Conservation (phyloP, 1,140 invertebrate species). For the Himalopsyche phryganea region DNA sequence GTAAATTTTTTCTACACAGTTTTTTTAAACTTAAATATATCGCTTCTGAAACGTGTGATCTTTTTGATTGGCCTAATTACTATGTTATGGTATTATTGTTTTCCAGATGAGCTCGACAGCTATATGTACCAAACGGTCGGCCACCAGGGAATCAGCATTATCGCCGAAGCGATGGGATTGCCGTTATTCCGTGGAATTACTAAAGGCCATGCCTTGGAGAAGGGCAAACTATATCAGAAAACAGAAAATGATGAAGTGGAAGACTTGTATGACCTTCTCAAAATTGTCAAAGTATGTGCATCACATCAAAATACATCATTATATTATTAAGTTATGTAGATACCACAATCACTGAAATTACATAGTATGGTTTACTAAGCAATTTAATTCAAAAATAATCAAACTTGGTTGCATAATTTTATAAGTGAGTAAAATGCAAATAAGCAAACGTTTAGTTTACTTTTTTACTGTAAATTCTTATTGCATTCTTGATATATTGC, state of each 20-base stretch:
- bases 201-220: constrained; percentile 72
- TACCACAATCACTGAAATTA: neutral
- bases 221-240: constrained; percentile 79
- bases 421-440: too few relatives aligned
- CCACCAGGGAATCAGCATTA: constrained; percentile 86
- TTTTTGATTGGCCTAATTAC: too few relatives aligned
- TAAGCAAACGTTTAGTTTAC: too few relatives aligned
- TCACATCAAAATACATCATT: neutral
- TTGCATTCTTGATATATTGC: neutral
- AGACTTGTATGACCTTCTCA: constrained; percentile 86
- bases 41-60: too few relatives aligned
- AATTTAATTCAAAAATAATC: too few relatives aligned
- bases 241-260: constrained; percentile 97
- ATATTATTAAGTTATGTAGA: neutral
- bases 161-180: constrained; percentile 90
- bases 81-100: too few relatives aligned
- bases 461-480: neutral
- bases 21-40: too few relatives aligned
- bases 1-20: too few relatives aligned
- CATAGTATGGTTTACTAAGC: too few relatives aligned
- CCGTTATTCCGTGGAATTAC: constrained; percentile 87
- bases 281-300: constrained; percentile 76
- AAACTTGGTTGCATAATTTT: too few relatives aligned
- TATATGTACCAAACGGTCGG: constrained; percentile 99
- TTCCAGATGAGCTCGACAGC: constrained; percentile 91